Percentiles rank a stretch among this genome's conserved stretches.
Evolutionary conservation across 1,140 invertebrate genomes (phyloP).

Genomic region (Leptinotarsa texana): DNA sequence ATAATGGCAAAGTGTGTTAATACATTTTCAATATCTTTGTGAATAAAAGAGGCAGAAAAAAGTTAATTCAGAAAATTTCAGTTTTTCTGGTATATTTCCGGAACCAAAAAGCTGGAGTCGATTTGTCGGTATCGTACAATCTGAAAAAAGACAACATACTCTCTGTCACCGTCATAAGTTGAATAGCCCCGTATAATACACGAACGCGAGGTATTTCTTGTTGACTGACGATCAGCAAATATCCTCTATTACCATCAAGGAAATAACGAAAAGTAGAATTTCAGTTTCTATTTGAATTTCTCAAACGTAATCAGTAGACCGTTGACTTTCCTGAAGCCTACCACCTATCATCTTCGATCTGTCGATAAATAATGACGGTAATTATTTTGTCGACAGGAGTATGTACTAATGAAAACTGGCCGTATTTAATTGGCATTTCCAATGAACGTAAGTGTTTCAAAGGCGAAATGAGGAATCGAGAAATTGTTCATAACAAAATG

Average conservation of each 20-base stretch:
- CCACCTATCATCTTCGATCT: constrained; percentile 9
- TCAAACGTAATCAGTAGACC: background rate
- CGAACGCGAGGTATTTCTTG: too few species aligned
- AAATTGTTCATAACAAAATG: constrained; percentile 15
- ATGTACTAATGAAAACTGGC: constrained; percentile 9
- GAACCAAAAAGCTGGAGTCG: too few species aligned
- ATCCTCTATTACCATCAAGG: background rate
- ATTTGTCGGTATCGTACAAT: too few species aligned
- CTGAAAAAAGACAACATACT: too few species aligned
- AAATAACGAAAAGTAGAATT: background rate
- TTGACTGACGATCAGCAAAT: too few species aligned
- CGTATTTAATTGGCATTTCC: background rate
- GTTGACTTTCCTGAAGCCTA: constrained; percentile 9
- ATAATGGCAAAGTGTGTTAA: too few species aligned
- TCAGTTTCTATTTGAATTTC: background rate
- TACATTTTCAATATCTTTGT: too few species aligned
- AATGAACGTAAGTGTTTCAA: constrained; percentile 13
- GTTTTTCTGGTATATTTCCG: too few species aligned
- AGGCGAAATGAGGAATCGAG: constrained; percentile 3
- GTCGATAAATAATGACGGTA: constrained; percentile 3
- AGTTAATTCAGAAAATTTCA: too few species aligned
- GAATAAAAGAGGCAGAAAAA: too few species aligned
- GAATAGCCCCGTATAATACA: too few species aligned
- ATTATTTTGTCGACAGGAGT: constrained; percentile 10
- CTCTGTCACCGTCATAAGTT: too few species aligned